Base-by-base conservation (phyloP, 2,888 invertebrate species). In the Noctua fimbriata region DNA sequence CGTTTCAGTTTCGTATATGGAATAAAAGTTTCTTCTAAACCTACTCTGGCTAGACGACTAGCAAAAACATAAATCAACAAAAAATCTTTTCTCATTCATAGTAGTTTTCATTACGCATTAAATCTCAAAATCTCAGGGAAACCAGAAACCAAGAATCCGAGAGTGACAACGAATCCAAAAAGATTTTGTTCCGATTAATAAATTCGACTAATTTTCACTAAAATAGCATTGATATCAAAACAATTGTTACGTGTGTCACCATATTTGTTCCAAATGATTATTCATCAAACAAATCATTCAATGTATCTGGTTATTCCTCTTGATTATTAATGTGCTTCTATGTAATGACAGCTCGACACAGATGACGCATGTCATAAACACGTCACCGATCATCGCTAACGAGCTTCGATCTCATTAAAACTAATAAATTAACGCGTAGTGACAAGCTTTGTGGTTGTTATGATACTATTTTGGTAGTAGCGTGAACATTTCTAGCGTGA, bases 311-410 rank as follows among this genome's bases (percentile, higher is more conserved):
- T 70, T 67, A 69, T 73, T 28, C 21, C 32, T 41, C 63, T 52
- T 69, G 58, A 86, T 83, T 75, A 41, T 44, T 80, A 71, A 69
- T 55, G 18, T 21, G 2, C 5, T 44, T 55, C 60, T 69, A 44
- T 49, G 63, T 77, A 24, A 63, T 63, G 76, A 58, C 78, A 66
- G 65, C 41, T n/a, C 47, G 47, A 41, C 32, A 18, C 21, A 49
- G 74, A 72, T 87, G 87, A 85, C 85, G 72, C 87, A 84, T 87
- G 80, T 55, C 80, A 21, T 47, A 73, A 63, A 66, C 74, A 70
- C 76, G 87, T 77, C 77, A 67, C 65, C 69, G 60, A 81, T 84
- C 72, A 63, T 16, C 60, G 44, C 69, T 85, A 85, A 85, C 77
- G 87, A 85, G 81, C 66, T 41, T 14, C 69, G 47, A 74, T 85